Evolutionary conservation across 2,888 invertebrate genomes (phyloP), one percentile per base, ranked within the genome.

Genomic region (Lycocerus yunnanus): DNA sequence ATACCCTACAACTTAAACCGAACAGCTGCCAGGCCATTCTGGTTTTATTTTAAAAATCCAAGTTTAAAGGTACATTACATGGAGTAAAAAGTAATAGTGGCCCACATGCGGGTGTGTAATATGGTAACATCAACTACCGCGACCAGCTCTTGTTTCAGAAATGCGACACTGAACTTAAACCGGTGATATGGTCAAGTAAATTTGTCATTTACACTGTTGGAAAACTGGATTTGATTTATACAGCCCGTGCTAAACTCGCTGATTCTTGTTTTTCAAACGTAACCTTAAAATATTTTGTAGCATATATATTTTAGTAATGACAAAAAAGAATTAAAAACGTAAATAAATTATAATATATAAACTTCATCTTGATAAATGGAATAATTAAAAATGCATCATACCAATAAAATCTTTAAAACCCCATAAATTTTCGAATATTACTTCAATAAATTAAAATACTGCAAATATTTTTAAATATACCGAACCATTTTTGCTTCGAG

Each of bases 131-230:
- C 84, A 85, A 81, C 82, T 81, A 79, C 81, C 82, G 83, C 79
- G 82, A 82, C 82, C 78, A 79, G 80, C 81, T 85, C 81, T 77
- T 77, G 81, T 84, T 84, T 84, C 84, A 71, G 83, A 84, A 85
- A 84, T 82, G 82, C 81, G 83, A 84, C 82, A 83, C 84, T 81
- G 79, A 79, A 76, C 79, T 76, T 77, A 77, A 82, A 83, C 85
- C 84, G 85, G 85, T 84, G 85, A 85, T 84, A 85, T 83, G 85
- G 83, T 84, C 83, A 84, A 84, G 84, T 84, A 83, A 84, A 84
- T 84, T 84, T 83, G 84, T 84, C 84, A 84, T 82, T 81, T 82
- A 82, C 84, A 80, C 84, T 77, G 82, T 78, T 80, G 82, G 84
- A 81, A 80, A 80, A 81, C 81, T 77, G 76, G 77, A 74, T 77